Conservation (phyloP, 2,888 invertebrate species). For the Himalopsyche anomala region DNA sequence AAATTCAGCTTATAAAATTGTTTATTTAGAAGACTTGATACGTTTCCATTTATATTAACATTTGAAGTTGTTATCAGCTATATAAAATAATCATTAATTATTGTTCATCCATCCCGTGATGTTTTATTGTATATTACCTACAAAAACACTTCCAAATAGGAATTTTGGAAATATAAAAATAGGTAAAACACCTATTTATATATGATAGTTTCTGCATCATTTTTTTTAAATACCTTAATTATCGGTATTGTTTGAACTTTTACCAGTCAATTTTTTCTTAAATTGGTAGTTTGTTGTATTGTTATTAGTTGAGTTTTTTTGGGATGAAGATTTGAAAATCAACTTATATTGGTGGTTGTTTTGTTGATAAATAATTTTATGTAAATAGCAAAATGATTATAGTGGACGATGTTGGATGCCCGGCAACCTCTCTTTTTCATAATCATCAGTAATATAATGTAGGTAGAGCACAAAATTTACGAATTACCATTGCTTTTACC, state of each 20-base stretch:
- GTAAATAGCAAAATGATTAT: slow-evolving; percentile 49
- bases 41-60: neutral
- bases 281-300: slow-evolving; percentile 10
- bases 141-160: slow-evolving; percentile 14
- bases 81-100: neutral
- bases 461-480: slow-evolving; percentile 62
- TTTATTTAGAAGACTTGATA: no score
- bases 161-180: neutral
- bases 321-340: neutral
- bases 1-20: no score
- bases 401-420: slow-evolving; percentile 64
- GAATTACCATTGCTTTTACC: slow-evolving; percentile 50
- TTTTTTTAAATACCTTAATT: slow-evolving; percentile 4
- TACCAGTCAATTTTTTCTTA: neutral
- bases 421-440: slow-evolving; percentile 63
- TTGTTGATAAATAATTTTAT: slow-evolving; percentile 37
- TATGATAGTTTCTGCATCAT: slow-evolving; percentile 17
- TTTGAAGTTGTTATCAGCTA: neutral
- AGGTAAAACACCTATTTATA: neutral
- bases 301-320: neutral
- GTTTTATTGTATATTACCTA: neutral
- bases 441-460: slow-evolving; percentile 59
- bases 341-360: slow-evolving; percentile 27
- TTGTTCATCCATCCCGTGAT: neutral
- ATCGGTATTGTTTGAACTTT: neutral